Conservation (phyloP, 2,797 vertebrate genomes). For the Pteronotus mesoamericanus region DNA sequence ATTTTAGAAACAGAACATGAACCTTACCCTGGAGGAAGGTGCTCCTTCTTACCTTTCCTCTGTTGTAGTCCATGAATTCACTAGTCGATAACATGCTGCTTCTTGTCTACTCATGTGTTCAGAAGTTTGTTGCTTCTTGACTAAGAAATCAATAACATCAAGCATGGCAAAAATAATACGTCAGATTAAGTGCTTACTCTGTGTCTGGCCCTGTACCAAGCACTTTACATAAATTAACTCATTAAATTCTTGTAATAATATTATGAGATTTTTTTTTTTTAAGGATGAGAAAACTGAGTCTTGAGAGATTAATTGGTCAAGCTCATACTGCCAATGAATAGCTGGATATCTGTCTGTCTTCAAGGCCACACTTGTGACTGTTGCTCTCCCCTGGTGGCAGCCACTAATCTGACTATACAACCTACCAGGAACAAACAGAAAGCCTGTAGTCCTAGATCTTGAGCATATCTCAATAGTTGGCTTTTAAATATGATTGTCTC, state of each 20-base stretch:
- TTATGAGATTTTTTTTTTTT: not conserved
- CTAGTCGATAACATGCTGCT: not conserved
- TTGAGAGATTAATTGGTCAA: not conserved
- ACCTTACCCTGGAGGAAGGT: slow-evolving; percentile 83
- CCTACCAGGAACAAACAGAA: not conserved
- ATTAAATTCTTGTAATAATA: not conserved
- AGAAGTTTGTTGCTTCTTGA: not conserved
- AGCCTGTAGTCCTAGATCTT: not conserved
- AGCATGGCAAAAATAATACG: not conserved
- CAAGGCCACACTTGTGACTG: not conserved
- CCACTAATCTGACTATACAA: not conserved
- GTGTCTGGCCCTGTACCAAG: not conserved
- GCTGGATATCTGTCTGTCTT: rapidly evolving
- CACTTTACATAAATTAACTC: not conserved
- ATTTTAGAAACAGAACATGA: slow-evolving; percentile 83
- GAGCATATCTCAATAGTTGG: not conserved
- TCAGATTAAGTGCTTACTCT: not conserved
- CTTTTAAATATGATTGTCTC: not conserved
- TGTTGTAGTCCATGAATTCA: not conserved
- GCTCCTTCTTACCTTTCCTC: slow-evolving; percentile 57
- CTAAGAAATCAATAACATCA: not conserved
- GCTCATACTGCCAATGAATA: not conserved
- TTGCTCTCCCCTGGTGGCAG: not conserved
- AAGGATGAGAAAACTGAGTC: not conserved
- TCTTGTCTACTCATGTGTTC: not conserved